A percentile compares a stretch with the other conserved stretches of the same genome.
Conservation (phyloP, 2,888 invertebrate genomes). For the Dexiosoma caninum region DNA sequence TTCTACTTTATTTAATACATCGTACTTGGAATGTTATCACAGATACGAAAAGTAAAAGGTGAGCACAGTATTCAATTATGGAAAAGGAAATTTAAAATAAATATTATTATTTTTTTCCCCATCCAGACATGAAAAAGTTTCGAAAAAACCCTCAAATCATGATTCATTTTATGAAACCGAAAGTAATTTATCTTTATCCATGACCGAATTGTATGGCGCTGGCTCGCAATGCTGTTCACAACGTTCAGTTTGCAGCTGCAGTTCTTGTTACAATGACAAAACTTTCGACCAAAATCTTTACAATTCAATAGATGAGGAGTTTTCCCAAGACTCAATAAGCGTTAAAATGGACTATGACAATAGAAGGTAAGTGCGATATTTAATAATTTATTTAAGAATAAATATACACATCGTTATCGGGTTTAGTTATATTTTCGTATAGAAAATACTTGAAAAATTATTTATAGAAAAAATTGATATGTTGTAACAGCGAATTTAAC, state of each 20-base stretch:
- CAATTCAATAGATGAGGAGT: slow-evolving; percentile 73
- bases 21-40: slow-evolving; percentile 84
- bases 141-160: slow-evolving; percentile 60
- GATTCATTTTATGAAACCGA: slow-evolving; percentile 64
- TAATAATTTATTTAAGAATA: no score
- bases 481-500: no score
- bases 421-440: no score
- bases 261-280: slow-evolving; percentile 80
- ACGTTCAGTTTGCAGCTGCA: slow-evolving; percentile 81
- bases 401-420: no score
- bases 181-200: slow-evolving; percentile 70
- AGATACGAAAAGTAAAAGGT: slow-evolving; percentile 80
- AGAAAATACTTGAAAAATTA: no score
- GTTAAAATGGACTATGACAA: slow-evolving; percentile 68
- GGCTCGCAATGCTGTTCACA: slow-evolving; percentile 80
- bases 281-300: slow-evolving; percentile 72
- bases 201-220: slow-evolving; percentile 69
- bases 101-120: slow-evolving; percentile 7
- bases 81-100: neutral
- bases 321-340: slow-evolving; percentile 71
- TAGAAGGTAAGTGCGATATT: slow-evolving; percentile 72
- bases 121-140: slow-evolving; percentile 68
- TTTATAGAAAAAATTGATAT: no score
- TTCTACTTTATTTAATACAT: slow-evolving; percentile 83
- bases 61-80: slow-evolving; percentile 47